These are phyloP conservation scores for Hyalella azteca DNA, from an alignment of 2,888 invertebrate genomes.

Conservation along the genomic window DNA sequence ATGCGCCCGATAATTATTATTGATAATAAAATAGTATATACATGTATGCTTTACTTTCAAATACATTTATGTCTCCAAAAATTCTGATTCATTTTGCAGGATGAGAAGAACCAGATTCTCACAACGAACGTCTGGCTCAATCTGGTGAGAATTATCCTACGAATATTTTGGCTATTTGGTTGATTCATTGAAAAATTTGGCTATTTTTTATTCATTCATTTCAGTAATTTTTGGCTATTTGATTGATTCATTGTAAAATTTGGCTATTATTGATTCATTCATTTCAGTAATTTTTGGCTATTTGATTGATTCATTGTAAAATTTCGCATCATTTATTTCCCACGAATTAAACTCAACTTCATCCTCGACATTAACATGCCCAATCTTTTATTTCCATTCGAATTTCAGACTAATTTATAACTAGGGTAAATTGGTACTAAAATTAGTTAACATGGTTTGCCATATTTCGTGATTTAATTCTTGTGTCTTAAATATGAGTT, in stretches of 20 bases:
- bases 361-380: too few species aligned
- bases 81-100: slow-evolving; percentile 46
- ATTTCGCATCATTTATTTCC: too few species aligned
- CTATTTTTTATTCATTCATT: background rate
- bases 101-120: slow-evolving; percentile 55
- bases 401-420: too few species aligned
- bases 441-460: too few species aligned
- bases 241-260: background rate
- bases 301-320: background rate
- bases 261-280: background rate
- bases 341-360: too few species aligned
- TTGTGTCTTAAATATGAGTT: too few species aligned
- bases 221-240: background rate
- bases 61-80: background rate
- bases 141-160: slow-evolving; percentile 51
- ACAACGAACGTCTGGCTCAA: slow-evolving; percentile 57
- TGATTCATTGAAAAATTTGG: background rate
- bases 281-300: background rate
- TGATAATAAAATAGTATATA: background rate
- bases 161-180: background rate
- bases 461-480: too few species aligned
- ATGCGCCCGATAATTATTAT: too few species aligned
- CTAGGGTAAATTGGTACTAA: too few species aligned
- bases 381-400: too few species aligned
- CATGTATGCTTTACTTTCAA: background rate